Conservation (phyloP, 2,888 invertebrate genomes). For the Coenonympha glycerion region DNA sequence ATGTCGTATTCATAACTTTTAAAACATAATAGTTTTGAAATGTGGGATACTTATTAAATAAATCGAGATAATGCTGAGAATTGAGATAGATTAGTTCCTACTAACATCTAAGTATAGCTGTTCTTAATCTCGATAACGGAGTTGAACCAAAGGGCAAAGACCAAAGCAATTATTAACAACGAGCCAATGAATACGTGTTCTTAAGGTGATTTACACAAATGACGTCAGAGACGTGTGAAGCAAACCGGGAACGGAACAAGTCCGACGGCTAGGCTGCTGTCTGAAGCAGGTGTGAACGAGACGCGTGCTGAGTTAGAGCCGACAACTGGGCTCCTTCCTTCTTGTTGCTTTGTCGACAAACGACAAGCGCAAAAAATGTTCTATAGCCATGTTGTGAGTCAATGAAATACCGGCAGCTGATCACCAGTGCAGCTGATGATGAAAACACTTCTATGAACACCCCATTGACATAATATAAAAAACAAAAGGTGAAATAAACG, state of each 20-base stretch:
- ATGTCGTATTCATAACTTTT: no score
- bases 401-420: no score
- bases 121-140: background rate
- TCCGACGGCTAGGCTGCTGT: slow-evolving; percentile 36
- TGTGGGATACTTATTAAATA: no score
- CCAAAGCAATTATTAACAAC: slow-evolving; percentile 1
- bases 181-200: slow-evolving; percentile 4
- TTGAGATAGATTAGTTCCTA: no score
- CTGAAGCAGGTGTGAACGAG: slow-evolving; percentile 44
- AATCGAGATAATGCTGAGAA: no score
- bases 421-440: no score
- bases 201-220: slow-evolving; percentile 16
- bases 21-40: no score
- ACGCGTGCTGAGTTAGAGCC: slow-evolving; percentile 40
- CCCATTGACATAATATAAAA: no score
- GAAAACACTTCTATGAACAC: no score
- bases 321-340: slow-evolving; percentile 2
- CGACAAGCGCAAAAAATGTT: background rate
- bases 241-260: slow-evolving; percentile 31
- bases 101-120: background rate
- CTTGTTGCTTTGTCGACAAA: background rate
- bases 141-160: background rate
- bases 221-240: slow-evolving; percentile 27
- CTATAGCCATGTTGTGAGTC: no score
- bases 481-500: no score